These are phyloP conservation scores for Odiellus spinosus DNA, from an alignment of 2,888 invertebrate genomes.

Conservation along the genomic window DNA sequence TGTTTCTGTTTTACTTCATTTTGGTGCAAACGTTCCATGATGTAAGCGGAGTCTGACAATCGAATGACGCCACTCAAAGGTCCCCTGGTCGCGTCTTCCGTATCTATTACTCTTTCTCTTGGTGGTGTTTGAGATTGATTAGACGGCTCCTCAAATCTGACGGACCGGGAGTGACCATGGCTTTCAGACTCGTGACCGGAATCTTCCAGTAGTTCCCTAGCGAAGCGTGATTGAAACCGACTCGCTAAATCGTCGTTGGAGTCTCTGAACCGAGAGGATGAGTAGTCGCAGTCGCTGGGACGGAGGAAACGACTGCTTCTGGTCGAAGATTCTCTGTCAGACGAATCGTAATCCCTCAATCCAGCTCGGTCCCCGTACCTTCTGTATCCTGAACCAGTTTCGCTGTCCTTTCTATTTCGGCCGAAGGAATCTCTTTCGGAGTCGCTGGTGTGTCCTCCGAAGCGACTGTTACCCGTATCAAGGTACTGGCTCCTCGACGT, in stretches of 20 bases:
- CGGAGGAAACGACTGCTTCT: conserved; percentile 7
- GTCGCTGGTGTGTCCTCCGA: conserved; percentile 8
- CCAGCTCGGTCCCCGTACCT: conserved; percentile 12
- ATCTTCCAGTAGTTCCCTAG: conserved; percentile 12
- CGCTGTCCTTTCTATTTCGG: conserved; percentile 5
- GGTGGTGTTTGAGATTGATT: conserved; percentile 27
- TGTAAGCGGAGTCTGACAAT: conserved; percentile 68
- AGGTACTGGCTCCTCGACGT: conserved; percentile 10
- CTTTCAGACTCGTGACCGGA: conserved; percentile 11
- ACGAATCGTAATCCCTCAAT: conserved; percentile 11
- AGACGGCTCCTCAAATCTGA: conserved; percentile 43
- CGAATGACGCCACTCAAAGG: conserved; percentile 79
- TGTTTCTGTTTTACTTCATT: conserved; percentile 45
- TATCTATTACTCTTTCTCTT: conserved; percentile 51
- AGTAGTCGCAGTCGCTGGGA: conserved; percentile 4
- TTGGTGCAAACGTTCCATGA: conserved; percentile 74
- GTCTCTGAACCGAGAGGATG: conserved; percentile 14
- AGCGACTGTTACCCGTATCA: not conserved
- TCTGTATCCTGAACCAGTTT: conserved; percentile 6
- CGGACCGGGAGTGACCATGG: conserved; percentile 33
- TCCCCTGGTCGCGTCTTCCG: conserved; percentile 62
- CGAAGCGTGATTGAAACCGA: conserved; percentile 16
- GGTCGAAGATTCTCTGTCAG: conserved; percentile 4
- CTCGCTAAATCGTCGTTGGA: conserved; percentile 12
- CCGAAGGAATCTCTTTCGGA: conserved; percentile 11